Percentiles rank a stretch among this genome's conserved stretches.
Evolutionary conservation across 2,888 invertebrate species (phyloP).

Genomic region (Hirtodrosophila duncani): DNA sequence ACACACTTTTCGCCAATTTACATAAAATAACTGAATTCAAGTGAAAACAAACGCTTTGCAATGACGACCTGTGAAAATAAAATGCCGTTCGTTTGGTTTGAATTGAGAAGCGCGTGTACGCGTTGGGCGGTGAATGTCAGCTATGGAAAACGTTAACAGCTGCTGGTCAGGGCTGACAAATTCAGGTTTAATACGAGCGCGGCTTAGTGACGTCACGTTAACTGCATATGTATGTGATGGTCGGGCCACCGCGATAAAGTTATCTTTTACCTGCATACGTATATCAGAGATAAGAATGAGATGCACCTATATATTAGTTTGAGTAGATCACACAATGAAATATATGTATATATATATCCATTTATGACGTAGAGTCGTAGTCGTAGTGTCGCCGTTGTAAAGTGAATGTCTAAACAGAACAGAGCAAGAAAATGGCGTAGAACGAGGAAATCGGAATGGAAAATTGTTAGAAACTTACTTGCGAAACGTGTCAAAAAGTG

Average conservation of each 20-base stretch:
- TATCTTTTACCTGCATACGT: too few species aligned
- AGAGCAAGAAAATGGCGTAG: slow-evolving; percentile 53
- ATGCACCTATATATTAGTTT: slow-evolving; percentile 17
- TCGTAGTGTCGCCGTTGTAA: too few species aligned
- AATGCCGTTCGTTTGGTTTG: slow-evolving; percentile 72
- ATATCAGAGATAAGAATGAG: too few species aligned
- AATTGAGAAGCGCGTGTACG: slow-evolving; percentile 55
- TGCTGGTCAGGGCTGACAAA: too few species aligned
- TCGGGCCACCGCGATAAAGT: too few species aligned
- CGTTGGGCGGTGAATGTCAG: slow-evolving; percentile 16
- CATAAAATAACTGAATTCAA: slow-evolving; percentile 1
- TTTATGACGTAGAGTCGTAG: too few species aligned
- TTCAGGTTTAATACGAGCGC: too few species aligned
- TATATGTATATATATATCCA: slow-evolving; percentile 17
- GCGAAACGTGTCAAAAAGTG: slow-evolving; percentile 5
- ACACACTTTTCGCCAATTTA: slow-evolving; percentile 12
- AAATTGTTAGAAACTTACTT: slow-evolving; percentile 5
- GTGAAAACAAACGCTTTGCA: slow-evolving; percentile 5
- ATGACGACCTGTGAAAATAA: slow-evolving; percentile 42
- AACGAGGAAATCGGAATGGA: slow-evolving; percentile 14
- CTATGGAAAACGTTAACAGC: not conserved
- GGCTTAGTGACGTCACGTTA: too few species aligned
- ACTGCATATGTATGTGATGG: too few species aligned
- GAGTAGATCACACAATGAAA: too few species aligned
- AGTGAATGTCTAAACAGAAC: not conserved